Evolutionary conservation across 2,113 vertebrate genomes (phyloP).

Genomic region (Barnardius zonarius): DNA sequence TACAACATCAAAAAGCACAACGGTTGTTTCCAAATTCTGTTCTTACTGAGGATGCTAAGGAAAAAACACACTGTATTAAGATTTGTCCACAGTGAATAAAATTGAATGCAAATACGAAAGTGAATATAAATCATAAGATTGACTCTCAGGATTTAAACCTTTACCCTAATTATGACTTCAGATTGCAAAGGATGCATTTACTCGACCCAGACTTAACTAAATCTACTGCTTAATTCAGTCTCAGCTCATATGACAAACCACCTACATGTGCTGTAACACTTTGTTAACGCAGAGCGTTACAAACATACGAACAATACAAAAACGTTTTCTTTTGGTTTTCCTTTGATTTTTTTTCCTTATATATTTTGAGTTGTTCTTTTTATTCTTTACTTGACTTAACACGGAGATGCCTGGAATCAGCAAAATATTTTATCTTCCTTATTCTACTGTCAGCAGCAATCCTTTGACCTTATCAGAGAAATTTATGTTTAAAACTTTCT

Average conservation of each 20-base stretch:
- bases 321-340: background rate
- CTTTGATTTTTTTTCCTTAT: background rate
- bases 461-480: constrained; percentile 71
- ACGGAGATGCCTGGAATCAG: constrained; percentile 46
- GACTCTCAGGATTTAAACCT: background rate
- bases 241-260: background rate
- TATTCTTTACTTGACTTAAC: constrained; percentile 63
- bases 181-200: background rate
- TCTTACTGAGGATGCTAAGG: background rate
- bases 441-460: constrained; percentile 54
- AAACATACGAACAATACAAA: background rate
- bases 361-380: constrained; percentile 31
- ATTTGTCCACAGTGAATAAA: background rate
- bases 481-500: constrained; percentile 64
- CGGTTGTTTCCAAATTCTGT: background rate
- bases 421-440: constrained; percentile 57
- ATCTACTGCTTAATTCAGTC: background rate
- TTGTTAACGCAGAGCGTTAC: background rate
- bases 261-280: background rate
- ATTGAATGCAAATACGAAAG: background rate
- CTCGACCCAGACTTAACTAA: background rate
- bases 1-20: background rate
- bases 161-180: background rate
- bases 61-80: background rate
- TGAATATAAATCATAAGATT: background rate